phyloP scores from a whole-genome alignment of 1,140 invertebrate species.

The Danaus melanippus region DNA sequence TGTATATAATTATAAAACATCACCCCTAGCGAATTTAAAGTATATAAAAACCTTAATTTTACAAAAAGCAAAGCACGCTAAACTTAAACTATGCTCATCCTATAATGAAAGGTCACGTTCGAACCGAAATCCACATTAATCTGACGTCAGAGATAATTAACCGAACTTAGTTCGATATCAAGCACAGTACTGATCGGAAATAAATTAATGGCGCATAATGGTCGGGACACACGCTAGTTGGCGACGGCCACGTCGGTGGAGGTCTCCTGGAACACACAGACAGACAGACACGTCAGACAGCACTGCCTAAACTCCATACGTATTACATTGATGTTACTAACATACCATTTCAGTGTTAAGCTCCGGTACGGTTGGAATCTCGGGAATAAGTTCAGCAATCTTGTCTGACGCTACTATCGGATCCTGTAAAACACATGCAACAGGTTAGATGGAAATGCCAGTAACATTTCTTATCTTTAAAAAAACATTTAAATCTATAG shows the following conservation, averaged over 20 bases:
- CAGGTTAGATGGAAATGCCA: slow-evolving; percentile 2
- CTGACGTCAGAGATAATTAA: slow-evolving; percentile 37
- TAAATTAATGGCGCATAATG: slow-evolving; percentile 61
- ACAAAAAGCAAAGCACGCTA: slow-evolving; percentile 69
- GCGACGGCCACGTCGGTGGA: slow-evolving; percentile 47
- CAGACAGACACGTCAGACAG: not conserved
- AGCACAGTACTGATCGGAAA: slow-evolving; percentile 50
- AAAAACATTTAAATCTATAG: too few relatives aligned
- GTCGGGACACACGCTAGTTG: slow-evolving; percentile 47
- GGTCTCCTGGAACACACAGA: slow-evolving; percentile 40
- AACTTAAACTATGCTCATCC: slow-evolving; percentile 67
- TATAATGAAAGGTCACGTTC: slow-evolving; percentile 55
- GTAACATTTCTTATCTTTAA: too few relatives aligned
- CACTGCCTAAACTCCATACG: too few relatives aligned
- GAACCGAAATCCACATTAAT: slow-evolving; percentile 51
- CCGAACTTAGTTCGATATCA: slow-evolving; percentile 65
- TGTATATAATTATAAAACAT: slow-evolving; percentile 67
- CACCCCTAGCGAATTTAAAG: slow-evolving; percentile 63
- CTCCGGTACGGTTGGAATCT: slow-evolving; percentile 54
- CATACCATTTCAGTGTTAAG: slow-evolving; percentile 55
- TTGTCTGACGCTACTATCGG: slow-evolving; percentile 43
- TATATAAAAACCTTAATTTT: slow-evolving; percentile 68
- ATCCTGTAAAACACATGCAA: slow-evolving; percentile 39
- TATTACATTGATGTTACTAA: not conserved
- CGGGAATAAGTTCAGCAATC: slow-evolving; percentile 58